Evolutionary conservation across 2,113 vertebrate species (phyloP), one percentile per base, ranked within the genome.

Genomic region (Pollachius pollachius): DNA sequence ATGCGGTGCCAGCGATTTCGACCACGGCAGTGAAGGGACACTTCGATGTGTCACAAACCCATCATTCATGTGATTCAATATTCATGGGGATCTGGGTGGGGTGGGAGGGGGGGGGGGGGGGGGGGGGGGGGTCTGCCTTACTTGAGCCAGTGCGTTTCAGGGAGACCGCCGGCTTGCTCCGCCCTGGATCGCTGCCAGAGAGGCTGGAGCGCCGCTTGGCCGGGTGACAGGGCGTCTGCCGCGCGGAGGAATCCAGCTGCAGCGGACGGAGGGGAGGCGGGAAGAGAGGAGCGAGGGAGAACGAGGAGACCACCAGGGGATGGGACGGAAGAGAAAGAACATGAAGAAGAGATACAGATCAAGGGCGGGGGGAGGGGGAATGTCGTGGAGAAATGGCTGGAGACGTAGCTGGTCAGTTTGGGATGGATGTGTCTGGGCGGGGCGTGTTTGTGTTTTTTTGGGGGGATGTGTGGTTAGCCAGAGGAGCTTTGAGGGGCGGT

Each of bases 131-230:
- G 34, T 71, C 52, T 84, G 30, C 30, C 94, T 94, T 91, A 99
- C 97, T 97, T 13, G 97, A 98, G 0, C 93, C 94, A 0, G 94
- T 94, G 61, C 93, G 93, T 81, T 97, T 98, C 81, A 98, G 90
- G 80, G 93, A 94, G 80, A 93, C 92, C 65, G 92, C 89, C 0
- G 95, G 88, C 65, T 97, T 94, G 76, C 90, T 89, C 8, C 90
- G 90, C 62, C 92, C 92, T 0, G 94, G 93, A 73, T 95, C 95
- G 73, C 94, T 95, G 15, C 94, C 95, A 87, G 95, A 96, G 79
- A 94, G 95, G 68, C 94, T 95, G 5, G 95, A 95, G 0, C 94
- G 94, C 16, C 92, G 90, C 78, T 95, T 97, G 75, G 93, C 93
- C 75, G 94, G 94, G 65, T 92, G 79, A 27, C 86, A 93, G 0